Base-by-base conservation (phyloP, 2,888 invertebrate genomes). In the Drosophila incognita region DNA sequence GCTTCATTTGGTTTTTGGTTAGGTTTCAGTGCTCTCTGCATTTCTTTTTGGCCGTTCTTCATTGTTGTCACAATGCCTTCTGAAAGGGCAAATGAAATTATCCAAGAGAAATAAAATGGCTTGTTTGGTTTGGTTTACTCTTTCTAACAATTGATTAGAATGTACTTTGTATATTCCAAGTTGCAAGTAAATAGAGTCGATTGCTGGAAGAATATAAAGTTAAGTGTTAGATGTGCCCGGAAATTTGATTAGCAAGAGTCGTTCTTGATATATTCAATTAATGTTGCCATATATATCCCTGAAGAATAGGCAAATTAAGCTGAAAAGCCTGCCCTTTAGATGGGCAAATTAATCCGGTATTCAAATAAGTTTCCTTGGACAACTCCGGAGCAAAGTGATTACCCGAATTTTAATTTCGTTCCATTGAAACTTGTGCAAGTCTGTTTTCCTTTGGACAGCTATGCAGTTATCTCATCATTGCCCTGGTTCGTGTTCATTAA, bases 11-110 rank as follows among this genome's bases (percentile, higher is more conserved):
- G 42, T 46, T 57, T 60, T 35, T 53, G 49, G 56, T 71, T 29
- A 24, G 38, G 38, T 59, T 54, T 52, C 35, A 38, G 53, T 33
- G n/a, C 53, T 49, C 21, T 29, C 35, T 11, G 13, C 24, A 21
- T 53, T 35, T 33, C 42, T 54, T 27, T 56, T 58, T 52, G 52
- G 27, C 56, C 49, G 52, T 52, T 65, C 68, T 62, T 56, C 8
- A 38, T 85, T 70, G 69, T 77, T 81, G 78, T 66, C 72, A 42
- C 61, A 65, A 52, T 53, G 64, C n/a, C 62, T 60, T 33, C n/a
- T 54, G 40, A 76, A 57, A 59, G 18, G 31, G 33, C 62, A 79
- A 87, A 74, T 76, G 67, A 70, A 85, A 87, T 85, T 76, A 79
- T 73, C 69, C 42, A 64, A 66, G 69, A 54, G 63, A 71, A 72